These are phyloP conservation scores for Bombus picipes DNA, from an alignment of 1,140 invertebrate genomes.

Conservation along the genomic window DNA sequence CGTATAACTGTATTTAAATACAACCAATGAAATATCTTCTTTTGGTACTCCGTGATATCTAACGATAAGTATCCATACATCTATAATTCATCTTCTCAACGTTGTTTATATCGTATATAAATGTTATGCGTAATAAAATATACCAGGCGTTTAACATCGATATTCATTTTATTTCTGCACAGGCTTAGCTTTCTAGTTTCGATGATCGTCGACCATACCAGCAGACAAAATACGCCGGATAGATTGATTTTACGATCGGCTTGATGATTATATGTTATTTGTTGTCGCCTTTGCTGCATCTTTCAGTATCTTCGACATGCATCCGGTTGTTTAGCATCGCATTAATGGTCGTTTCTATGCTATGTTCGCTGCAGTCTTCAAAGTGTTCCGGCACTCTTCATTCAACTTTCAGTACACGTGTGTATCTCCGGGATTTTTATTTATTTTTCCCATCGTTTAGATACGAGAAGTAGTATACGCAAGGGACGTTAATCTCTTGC, in stretches of 20 bases:
- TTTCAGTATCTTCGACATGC: neutral
- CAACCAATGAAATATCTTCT: no score
- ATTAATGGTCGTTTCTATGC: constrained; percentile 1
- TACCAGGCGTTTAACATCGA: no score
- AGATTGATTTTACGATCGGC: neutral
- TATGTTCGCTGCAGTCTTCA: neutral
- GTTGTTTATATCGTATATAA: neutral
- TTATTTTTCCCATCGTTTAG: neutral
- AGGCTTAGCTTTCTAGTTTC: neutral
- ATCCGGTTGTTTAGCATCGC: neutral
- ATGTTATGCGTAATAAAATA: neutral
- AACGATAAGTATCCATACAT: neutral
- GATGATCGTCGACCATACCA: neutral
- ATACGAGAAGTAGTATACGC: neutral
- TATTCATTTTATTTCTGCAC: neutral
- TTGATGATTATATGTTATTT: neutral
- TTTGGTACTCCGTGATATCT: no score
- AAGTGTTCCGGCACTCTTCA: neutral
- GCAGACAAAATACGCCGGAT: neutral
- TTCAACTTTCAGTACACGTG: neutral
- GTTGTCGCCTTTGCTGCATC: neutral
- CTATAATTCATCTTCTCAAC: neutral
- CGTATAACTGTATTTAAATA: no score
- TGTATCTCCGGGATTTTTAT: neutral
- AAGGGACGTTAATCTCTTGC: neutral